phyloP scores from a whole-genome alignment of 1,140 invertebrate species.

The Solenopsis fugax region DNA sequence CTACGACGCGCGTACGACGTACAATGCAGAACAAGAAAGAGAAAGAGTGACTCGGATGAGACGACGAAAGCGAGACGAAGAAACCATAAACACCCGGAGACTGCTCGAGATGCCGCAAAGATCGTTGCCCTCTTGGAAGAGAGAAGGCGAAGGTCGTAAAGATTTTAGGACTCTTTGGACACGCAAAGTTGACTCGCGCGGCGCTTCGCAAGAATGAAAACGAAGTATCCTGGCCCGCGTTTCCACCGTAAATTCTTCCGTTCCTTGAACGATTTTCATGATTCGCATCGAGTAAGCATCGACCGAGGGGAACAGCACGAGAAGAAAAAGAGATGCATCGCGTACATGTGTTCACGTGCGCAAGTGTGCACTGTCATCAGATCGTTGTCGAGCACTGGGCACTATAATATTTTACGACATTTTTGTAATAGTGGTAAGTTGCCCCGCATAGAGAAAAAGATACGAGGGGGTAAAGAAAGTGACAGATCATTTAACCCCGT shows the following conservation, averaged over 20 bases:
- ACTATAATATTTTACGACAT: constrained; percentile 75
- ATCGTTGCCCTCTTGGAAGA: constrained; percentile 72
- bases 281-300: constrained; percentile 30
- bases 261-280: not conserved
- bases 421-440: constrained; percentile 66
- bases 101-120: constrained; percentile 70
- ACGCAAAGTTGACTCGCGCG: constrained; percentile 53
- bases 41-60: constrained; percentile 24
- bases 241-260: constrained; percentile 45
- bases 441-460: constrained; percentile 51
- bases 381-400: constrained; percentile 24
- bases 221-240: constrained; percentile 20
- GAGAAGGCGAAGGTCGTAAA: constrained; percentile 60
- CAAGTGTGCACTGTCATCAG: constrained; percentile 6
- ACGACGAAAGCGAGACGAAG: constrained; percentile 43
- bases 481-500: constrained; percentile 82
- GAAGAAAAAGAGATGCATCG: constrained; percentile 3
- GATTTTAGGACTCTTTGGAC: constrained; percentile 73
- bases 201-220: constrained; percentile 60
- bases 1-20: constrained; percentile 12
- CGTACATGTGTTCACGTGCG: not conserved
- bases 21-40: constrained; percentile 37
- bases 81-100: constrained; percentile 65
- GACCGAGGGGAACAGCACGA: not conserved
- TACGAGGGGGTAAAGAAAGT: constrained; percentile 75